Conservation (phyloP, 2,888 invertebrate genomes). For the Dolichopus griseipennis region DNA sequence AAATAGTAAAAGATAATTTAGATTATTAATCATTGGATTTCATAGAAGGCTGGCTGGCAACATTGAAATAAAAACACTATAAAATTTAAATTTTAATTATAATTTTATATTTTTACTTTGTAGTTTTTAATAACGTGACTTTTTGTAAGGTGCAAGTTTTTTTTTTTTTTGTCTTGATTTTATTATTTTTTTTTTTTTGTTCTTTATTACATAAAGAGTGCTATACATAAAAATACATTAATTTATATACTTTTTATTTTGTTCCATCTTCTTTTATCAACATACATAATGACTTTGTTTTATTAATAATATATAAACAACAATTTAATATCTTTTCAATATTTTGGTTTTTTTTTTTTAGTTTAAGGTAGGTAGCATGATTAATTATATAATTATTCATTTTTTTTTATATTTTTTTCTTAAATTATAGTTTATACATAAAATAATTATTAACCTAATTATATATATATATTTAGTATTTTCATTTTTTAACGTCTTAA, state of each 20-base stretch:
- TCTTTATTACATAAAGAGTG: not conserved
- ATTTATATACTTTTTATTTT: not conserved
- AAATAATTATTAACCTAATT: not conserved
- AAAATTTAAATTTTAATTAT: not conserved
- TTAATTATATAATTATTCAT: too few species aligned
- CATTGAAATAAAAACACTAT: not conserved
- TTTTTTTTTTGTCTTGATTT: not conserved
- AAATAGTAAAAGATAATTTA: too few species aligned
- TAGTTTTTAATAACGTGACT: not conserved
- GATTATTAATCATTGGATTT: too few species aligned
- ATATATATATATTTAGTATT: too few species aligned
- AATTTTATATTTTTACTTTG: not conserved
- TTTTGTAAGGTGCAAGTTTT: not conserved
- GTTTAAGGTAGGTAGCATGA: not conserved
- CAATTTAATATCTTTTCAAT: not conserved
- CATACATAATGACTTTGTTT: not conserved
- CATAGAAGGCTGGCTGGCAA: too few species aligned
- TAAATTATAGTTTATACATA: not conserved
- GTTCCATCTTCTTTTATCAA: not conserved
- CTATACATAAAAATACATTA: not conserved
- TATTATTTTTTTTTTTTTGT: not conserved
- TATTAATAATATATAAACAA: not conserved
- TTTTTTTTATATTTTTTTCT: too few species aligned
- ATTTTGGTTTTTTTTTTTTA: not conserved
- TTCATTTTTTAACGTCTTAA: not conserved